Percentiles rank a stretch among this genome's conserved stretches.
Conservation (phyloP, 2,797 vertebrate species). For the Lepilemur ruficaudatus region DNA sequence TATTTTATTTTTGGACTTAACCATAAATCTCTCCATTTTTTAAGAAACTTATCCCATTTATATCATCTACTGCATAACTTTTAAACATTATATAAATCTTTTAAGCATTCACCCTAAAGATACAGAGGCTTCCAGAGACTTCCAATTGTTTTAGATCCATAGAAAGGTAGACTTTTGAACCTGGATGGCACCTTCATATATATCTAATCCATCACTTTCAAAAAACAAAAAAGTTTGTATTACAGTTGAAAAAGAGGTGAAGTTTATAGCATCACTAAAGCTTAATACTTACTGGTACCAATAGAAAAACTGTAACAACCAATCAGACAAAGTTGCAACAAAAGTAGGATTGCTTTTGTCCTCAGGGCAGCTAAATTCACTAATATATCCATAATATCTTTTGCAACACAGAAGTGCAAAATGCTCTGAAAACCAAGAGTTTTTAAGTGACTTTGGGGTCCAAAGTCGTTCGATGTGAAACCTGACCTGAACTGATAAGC, state of each 20-base stretch:
- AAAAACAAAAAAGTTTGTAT: not conserved
- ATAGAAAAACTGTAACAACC: not conserved
- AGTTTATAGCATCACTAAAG: not conserved
- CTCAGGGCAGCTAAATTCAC: not conserved
- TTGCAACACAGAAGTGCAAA: not conserved
- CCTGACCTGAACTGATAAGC: not conserved
- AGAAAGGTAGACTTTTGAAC: not conserved
- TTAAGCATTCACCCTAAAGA: not conserved
- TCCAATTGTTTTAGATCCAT: not conserved
- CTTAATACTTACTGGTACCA: not conserved
- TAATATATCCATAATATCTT: not conserved
- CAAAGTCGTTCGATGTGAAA: not conserved
- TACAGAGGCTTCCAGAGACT: not conserved
- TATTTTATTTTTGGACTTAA: conserved; percentile 2
- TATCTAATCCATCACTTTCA: not conserved
- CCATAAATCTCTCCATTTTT: not conserved
- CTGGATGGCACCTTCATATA: not conserved
- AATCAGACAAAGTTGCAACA: not conserved
- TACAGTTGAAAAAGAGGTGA: not conserved
- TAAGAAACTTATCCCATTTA: not conserved
- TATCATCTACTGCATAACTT: not conserved
- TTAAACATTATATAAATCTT: not conserved
- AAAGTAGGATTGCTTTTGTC: not conserved
- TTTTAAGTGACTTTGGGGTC: not conserved
- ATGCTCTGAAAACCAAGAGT: not conserved